phyloP scores from a whole-genome alignment of 2,888 invertebrate species.

The Heliconius cydno region DNA sequence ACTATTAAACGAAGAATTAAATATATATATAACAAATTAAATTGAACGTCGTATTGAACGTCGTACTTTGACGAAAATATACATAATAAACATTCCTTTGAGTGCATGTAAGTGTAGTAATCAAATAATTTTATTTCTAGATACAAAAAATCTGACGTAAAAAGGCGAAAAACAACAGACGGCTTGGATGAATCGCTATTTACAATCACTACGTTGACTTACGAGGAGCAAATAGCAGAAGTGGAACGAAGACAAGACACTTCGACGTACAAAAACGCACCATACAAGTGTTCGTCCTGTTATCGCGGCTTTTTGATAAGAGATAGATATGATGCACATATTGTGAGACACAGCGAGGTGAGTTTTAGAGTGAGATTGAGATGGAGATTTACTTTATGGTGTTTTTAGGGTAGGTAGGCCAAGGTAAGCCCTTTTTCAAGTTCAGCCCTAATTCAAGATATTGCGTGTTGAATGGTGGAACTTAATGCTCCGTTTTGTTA shows the following conservation, averaged over 20 bases:
- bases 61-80: no score
- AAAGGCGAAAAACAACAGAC: constrained; percentile 61
- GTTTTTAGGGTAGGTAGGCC: no score
- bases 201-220: constrained; percentile 61
- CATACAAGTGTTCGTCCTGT: constrained; percentile 65
- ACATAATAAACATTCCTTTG: no score
- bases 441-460: not conserved
- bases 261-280: constrained; percentile 56
- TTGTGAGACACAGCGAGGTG: constrained; percentile 70
- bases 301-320: constrained; percentile 67
- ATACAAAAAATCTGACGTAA: constrained; percentile 66
- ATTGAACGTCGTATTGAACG: no score
- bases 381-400: no score
- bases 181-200: constrained; percentile 67
- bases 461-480: not conserved
- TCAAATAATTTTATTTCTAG: constrained; percentile 48
- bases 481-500: not conserved
- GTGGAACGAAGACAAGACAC: constrained; percentile 64
- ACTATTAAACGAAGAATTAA: no score
- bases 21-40: no score
- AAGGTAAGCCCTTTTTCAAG: no score
- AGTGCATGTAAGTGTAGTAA: not conserved
- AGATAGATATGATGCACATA: constrained; percentile 67
- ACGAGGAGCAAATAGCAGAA: constrained; percentile 72
- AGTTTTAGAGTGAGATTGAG: constrained; percentile 40